Evolutionary conservation across 2,113 vertebrate genomes (phyloP), one percentile per base, ranked within the genome.

Genomic region (Eretmochelys imbricata): DNA sequence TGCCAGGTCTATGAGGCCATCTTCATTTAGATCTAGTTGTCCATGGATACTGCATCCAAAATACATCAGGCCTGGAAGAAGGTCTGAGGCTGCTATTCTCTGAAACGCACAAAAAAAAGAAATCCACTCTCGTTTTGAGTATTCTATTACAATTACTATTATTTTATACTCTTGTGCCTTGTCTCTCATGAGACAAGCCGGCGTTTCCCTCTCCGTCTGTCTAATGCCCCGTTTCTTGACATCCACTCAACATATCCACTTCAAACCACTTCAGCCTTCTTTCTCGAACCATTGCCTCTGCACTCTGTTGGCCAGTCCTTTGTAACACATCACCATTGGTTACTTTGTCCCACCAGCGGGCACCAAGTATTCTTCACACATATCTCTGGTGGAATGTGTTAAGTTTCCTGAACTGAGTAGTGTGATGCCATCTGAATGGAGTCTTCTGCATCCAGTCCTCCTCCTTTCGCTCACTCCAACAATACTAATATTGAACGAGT

Each of bases 31-130:
- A 94, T 99, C 99, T 99, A 99, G 98, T 54, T 98, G 98, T 17
- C 99, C 99, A 0, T 99, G 99, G 95, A 99, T 98, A 75, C 99
- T 99, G 97, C 99, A 99, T 46, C 99, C 99, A n/a, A 99, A 99
- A 93, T 99, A 99, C 96, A 98, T 99, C 93, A 99, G 98, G 48
- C 99, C 98, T 0, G 98, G 95, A 0, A 98, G 97, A 35, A 99
- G 97, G 83, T 98, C 98, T 0, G 96, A 97, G 3, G 99, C 99
- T 0, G 98, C 97, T 20, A 99, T 99, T 93, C 99, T 98, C 99
- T 99, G 98, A 49, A 93, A 97, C 54, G 27, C 19, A 85, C n/a
- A 53, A 38, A 65, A 38, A 65, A 42, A 89, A 19, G 85, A 14
- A 5, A 27, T 81, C 27, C 51, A 75, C 49, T 10, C 42, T 14